These are phyloP conservation scores for Schizaphis graminum DNA, from an alignment of 2,888 invertebrate genomes.

Conservation along the genomic window DNA sequence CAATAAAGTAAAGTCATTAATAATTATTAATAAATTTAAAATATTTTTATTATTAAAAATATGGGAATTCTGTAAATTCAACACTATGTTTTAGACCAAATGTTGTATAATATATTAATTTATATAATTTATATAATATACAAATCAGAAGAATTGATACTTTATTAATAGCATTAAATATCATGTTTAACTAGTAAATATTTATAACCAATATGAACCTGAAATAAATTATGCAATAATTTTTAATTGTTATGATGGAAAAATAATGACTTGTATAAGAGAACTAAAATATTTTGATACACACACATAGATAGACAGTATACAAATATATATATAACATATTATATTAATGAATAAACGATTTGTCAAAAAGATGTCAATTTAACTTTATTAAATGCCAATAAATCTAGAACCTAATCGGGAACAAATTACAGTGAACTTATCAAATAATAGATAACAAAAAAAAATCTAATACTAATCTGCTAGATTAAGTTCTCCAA, in stretches of 20 bases:
- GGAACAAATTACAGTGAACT: conserved; percentile 65
- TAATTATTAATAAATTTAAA: neutral
- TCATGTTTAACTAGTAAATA: neutral
- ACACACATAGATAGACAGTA: neutral
- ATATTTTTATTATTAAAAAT: neutral
- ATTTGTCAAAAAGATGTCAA: conserved; percentile 52
- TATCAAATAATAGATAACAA: conserved; percentile 65
- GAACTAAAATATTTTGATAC: neutral
- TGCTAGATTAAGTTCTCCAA: conserved; percentile 57
- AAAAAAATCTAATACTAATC: conserved; percentile 63
- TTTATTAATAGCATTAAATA: neutral
- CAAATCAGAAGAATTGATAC: neutral
- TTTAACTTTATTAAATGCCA: conserved; percentile 65
- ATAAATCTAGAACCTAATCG: conserved; percentile 62
- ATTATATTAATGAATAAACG: conserved; percentile 10
- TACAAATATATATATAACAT: neutral
- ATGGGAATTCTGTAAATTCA: neutral
- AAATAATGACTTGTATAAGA: neutral
- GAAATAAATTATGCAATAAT: neutral
- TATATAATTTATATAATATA: neutral
- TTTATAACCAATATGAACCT: neutral
- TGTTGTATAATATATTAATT: neutral
- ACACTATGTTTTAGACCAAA: neutral
- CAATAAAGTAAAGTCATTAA: neutral
- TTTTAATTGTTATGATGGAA: neutral